Conservation (phyloP, 1,140 invertebrate genomes). For the Leptonema lineaticorne region DNA sequence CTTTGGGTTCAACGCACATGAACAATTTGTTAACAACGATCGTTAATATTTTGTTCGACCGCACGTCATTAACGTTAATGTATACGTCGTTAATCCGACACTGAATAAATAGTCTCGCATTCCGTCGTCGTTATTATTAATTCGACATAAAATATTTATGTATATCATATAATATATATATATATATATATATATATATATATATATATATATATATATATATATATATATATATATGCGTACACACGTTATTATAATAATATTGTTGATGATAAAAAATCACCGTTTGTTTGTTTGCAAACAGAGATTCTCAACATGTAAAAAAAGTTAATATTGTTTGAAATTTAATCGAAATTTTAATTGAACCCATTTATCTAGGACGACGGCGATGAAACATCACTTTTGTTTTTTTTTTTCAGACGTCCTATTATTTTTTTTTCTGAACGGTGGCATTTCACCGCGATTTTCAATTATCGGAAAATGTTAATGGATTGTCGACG, state of each 20-base stretch:
- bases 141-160: background rate
- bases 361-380: too few relatives aligned
- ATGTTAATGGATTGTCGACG: constrained; percentile 8
- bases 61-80: constrained; percentile 15
- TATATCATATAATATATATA: background rate
- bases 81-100: background rate
- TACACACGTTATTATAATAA: background rate
- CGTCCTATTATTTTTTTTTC: background rate
- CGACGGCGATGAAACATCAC: background rate
- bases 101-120: constrained; percentile 3
- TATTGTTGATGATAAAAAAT: background rate
- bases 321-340: too few relatives aligned
- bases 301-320: too few relatives aligned
- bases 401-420: background rate
- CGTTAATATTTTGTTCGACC: constrained; percentile 14
- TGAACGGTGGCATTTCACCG: background rate
- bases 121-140: background rate
- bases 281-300: too few relatives aligned
- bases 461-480: constrained; percentile 13
- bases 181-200: background rate
- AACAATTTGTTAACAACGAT: background rate
- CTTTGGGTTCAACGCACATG: too few relatives aligned
- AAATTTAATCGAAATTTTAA: too few relatives aligned
- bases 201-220: background rate
- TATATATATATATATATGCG: background rate